A percentile compares a stretch with the other conserved stretches of the same genome.
These are phyloP conservation scores for Ecliptopera silaceata DNA, from an alignment of 2,888 invertebrate genomes.

Conservation along the genomic window DNA sequence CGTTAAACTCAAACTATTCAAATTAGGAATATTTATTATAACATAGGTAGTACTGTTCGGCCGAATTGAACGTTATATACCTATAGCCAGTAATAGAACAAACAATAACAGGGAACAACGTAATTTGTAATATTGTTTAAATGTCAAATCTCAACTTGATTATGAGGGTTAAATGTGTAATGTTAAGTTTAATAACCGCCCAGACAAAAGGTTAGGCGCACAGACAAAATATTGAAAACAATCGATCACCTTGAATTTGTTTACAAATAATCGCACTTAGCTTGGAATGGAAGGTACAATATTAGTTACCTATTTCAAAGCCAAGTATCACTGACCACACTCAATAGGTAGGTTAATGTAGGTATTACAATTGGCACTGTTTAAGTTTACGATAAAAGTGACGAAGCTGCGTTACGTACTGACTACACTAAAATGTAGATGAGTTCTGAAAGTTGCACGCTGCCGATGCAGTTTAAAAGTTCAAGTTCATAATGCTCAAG, in stretches of 20 bases:
- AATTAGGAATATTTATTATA: no score
- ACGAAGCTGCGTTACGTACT: conserved; percentile 46
- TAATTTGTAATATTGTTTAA: no score
- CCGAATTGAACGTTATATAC: no score
- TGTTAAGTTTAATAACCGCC: neutral
- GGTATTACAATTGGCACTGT: conserved; percentile 37
- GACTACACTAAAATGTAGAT: neutral
- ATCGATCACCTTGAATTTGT: conserved; percentile 6
- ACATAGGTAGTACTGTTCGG: no score
- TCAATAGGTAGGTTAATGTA: conserved; percentile 39
- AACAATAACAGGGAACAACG: no score
- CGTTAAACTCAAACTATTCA: no score
- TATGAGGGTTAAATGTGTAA: no score
- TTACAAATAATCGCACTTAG: neutral
- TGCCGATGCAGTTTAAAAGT: conserved; percentile 40
- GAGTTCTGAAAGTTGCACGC: neutral
- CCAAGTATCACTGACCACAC: conserved; percentile 57
- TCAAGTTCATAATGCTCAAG: conserved; percentile 50
- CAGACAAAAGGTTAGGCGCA: neutral
- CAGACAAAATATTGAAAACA: conserved; percentile 3
- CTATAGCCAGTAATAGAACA: no score
- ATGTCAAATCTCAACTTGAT: no score
- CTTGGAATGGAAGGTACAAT: neutral
- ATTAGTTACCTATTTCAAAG: neutral
- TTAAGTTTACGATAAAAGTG: conserved; percentile 50